These are phyloP conservation scores for Tachysurus fulvidraco DNA, from an alignment of 2,113 vertebrate species.

Conservation along the genomic window DNA sequence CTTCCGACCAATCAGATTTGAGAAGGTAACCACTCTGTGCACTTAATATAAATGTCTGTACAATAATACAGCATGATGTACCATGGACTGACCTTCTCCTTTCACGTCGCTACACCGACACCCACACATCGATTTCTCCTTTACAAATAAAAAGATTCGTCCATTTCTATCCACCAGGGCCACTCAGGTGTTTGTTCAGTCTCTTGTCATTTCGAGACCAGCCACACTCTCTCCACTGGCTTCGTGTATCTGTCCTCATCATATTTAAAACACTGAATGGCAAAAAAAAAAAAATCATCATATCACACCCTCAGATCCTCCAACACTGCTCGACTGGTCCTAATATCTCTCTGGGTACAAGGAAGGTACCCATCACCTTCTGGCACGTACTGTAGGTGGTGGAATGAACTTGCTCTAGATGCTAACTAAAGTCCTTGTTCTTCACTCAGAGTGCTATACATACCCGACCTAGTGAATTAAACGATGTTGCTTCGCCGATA, in stretches of 20 bases:
- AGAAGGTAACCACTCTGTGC: too few relatives aligned
- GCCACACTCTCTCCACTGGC: neutral
- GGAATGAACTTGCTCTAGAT: too few relatives aligned
- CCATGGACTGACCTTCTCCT: neutral
- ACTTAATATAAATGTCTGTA: too few relatives aligned
- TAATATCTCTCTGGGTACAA: neutral
- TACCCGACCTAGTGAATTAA: too few relatives aligned
- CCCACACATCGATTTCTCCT: neutral
- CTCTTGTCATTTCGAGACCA: too few relatives aligned
- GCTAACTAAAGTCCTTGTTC: too few relatives aligned
- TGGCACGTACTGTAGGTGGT: too few relatives aligned
- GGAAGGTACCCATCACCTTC: neutral
- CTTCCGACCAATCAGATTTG: too few relatives aligned
- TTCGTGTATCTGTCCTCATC: neutral
- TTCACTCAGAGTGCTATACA: too few relatives aligned
- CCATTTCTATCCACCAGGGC: neutral
- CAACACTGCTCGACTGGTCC: neutral
- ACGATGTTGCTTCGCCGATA: neutral
- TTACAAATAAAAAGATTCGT: neutral
- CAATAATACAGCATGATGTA: neutral
- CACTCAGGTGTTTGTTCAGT: neutral
- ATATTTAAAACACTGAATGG: neutral
- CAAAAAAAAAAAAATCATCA: neutral
- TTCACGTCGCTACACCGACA: neutral
- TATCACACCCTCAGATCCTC: neutral